Conservation (phyloP, 2,888 invertebrate genomes). For the Tenthredo notha region DNA sequence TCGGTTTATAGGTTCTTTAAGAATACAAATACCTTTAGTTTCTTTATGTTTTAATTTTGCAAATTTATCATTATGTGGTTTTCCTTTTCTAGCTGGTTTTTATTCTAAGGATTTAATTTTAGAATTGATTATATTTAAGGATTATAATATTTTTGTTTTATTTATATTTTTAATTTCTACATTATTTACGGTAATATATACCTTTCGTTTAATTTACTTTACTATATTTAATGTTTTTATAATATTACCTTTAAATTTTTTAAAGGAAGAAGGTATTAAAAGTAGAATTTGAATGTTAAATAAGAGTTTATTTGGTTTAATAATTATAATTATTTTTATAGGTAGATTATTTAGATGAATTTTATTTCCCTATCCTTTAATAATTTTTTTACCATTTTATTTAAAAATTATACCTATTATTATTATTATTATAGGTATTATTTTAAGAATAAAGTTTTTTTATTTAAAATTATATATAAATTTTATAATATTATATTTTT, state of each 20-base stretch:
- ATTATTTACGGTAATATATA: slow-evolving; percentile 82
- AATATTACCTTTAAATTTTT: slow-evolving; percentile 79
- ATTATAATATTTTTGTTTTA: slow-evolving; percentile 81
- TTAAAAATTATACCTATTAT: slow-evolving; percentile 81
- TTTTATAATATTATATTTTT: slow-evolving; percentile 76
- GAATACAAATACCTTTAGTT: slow-evolving; percentile 80
- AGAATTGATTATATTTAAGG: slow-evolving; percentile 80
- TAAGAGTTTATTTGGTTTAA: slow-evolving; percentile 78
- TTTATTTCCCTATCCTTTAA: slow-evolving; percentile 80
- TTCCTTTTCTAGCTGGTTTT: slow-evolving; percentile 84
- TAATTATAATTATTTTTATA: slow-evolving; percentile 80
- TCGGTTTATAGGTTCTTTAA: slow-evolving; percentile 81
- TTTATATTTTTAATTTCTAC: slow-evolving; percentile 81
- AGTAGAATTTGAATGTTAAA: slow-evolving; percentile 79
- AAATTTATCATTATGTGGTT: slow-evolving; percentile 83
- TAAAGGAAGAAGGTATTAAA: slow-evolving; percentile 73
- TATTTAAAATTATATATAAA: slow-evolving; percentile 75
- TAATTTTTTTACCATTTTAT: slow-evolving; percentile 80
- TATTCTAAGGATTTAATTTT: slow-evolving; percentile 80
- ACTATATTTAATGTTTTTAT: slow-evolving; percentile 79
- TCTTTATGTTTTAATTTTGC: slow-evolving; percentile 81
- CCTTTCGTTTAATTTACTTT: slow-evolving; percentile 81
- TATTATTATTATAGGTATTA: slow-evolving; percentile 78
- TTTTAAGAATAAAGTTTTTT: slow-evolving; percentile 78
- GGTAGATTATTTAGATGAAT: slow-evolving; percentile 81